phyloP scores from a whole-genome alignment of 92 coral and sea anemone species.

The Anthopleura xanthogrammica region DNA sequence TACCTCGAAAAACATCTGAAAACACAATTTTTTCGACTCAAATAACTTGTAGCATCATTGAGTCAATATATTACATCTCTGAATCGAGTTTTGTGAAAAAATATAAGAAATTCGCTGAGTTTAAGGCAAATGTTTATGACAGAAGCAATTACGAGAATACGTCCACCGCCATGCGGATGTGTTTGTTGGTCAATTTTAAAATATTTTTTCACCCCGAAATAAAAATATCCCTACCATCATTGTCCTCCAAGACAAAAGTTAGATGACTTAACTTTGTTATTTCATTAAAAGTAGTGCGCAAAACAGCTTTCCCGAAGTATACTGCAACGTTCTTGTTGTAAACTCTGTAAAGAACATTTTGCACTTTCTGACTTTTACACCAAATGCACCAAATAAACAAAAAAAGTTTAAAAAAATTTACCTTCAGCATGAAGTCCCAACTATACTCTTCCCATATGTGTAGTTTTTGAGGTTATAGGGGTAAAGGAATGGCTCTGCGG shows the following conservation, averaged over 20 bases:
- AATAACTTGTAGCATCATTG: background rate
- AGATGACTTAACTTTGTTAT: constrained; percentile 69
- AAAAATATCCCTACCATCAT: background rate
- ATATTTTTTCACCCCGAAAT: constrained; percentile 39
- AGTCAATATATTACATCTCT: constrained; percentile 8
- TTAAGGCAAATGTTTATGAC: constrained; percentile 78
- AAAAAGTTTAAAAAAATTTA: constrained; percentile 23
- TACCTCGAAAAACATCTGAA: constrained; percentile 26
- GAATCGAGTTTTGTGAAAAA: constrained; percentile 33
- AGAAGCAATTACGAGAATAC: constrained; percentile 82
- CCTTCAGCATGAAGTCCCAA: constrained; percentile 46
- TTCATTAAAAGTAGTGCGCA: constrained; percentile 25
- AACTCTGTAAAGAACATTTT: constrained; percentile 73
- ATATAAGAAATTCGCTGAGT: constrained; percentile 36
- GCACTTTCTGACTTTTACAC: constrained; percentile 55
- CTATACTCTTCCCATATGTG: constrained; percentile 33
- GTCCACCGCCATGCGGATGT: constrained; percentile 81
- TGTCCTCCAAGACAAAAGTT: constrained; percentile 41
- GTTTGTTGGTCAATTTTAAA: constrained; percentile 79
- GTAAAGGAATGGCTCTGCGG: constrained; percentile 29
- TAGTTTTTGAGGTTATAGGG: constrained; percentile 21
- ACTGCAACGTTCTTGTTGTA: constrained; percentile 65
- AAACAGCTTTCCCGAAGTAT: constrained; percentile 10
- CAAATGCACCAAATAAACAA: constrained; percentile 12
- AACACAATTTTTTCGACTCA: background rate